These are phyloP conservation scores for Metopia argyrocephala DNA, from an alignment of 2,888 invertebrate species.

Conservation along the genomic window DNA sequence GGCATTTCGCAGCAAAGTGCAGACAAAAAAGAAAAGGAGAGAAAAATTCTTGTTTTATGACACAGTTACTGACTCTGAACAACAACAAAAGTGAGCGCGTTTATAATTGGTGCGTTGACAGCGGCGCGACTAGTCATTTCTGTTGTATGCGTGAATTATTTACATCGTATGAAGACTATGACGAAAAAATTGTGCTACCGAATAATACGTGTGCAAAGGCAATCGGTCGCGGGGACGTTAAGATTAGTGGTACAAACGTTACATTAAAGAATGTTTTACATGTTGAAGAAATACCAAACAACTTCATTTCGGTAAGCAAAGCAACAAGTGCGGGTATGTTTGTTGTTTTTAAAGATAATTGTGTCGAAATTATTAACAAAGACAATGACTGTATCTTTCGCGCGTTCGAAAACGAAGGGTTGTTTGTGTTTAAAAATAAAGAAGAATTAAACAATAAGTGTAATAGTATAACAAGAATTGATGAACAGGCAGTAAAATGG, in stretches of 20 bases:
- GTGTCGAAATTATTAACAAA: background rate
- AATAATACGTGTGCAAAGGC: conserved; percentile 23
- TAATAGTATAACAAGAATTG: background rate
- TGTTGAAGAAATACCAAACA: conserved; percentile 7
- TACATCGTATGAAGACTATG: background rate
- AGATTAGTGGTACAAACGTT: background rate
- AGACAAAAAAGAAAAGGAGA: conserved; percentile 6
- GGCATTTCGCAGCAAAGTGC: conserved; percentile 38
- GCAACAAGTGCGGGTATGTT: background rate
- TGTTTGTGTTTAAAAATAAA: conserved; percentile 9
- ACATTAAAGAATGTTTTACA: conserved; percentile 38
- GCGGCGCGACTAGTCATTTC: conserved; percentile 27
- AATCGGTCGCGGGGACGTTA: conserved; percentile 36
- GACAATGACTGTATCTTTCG: conserved; percentile 18
- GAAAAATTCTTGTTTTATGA: conserved; percentile 30
- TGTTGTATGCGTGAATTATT: conserved; percentile 14
- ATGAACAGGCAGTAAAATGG: conserved; percentile 29
- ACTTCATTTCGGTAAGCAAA: conserved; percentile 15
- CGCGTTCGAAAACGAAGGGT: background rate
- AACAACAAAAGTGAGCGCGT: background rate
- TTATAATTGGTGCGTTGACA: conserved; percentile 36
- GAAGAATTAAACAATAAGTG: conserved; percentile 14
- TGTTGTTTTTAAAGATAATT: conserved; percentile 27
- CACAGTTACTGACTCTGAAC: conserved; percentile 1
- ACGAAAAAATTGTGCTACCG: conserved; percentile 15